phyloP scores from a whole-genome alignment of 2,797 vertebrate species.

The Odontamblyopus lacepedii region DNA sequence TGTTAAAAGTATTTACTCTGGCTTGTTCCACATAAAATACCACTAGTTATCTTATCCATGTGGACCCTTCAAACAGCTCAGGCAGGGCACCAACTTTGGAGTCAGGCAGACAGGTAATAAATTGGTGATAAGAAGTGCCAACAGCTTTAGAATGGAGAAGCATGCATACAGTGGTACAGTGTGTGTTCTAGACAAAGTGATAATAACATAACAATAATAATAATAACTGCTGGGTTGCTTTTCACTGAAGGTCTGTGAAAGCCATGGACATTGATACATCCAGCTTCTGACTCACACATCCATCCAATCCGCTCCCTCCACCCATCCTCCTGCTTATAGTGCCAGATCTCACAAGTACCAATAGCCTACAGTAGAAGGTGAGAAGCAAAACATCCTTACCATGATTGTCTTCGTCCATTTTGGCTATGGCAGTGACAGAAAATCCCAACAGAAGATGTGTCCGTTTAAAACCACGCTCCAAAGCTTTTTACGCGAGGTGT shows the following conservation, averaged over 20 bases:
- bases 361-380: constrained; percentile 2
- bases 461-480: constrained; percentile 18
- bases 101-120: constrained; percentile 40
- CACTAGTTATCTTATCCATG: constrained; percentile 55
- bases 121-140: constrained; percentile 25
- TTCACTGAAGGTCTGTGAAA: constrained; percentile 3
- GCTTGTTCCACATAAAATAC: constrained; percentile 3
- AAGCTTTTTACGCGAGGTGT: constrained; percentile 18
- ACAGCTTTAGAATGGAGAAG: background rate
- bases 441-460: constrained; percentile 43
- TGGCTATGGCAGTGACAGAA: constrained; percentile 22
- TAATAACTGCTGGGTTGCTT: constrained; percentile 3
- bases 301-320: constrained; percentile 38
- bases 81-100: constrained; percentile 53
- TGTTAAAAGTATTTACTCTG: background rate
- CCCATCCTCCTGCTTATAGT: constrained; percentile 10
- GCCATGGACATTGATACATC: constrained; percentile 19
- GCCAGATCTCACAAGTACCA: constrained; percentile 17
- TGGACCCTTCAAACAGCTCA: constrained; percentile 39
- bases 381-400: constrained; percentile 63
- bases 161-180: background rate
- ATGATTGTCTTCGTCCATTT: constrained; percentile 80
- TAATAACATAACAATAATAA: background rate
- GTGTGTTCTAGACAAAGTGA: constrained; percentile 1
- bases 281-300: constrained; percentile 17